These are phyloP conservation scores for Ips typographus DNA, from an alignment of 1,140 invertebrate genomes.

Conservation along the genomic window DNA sequence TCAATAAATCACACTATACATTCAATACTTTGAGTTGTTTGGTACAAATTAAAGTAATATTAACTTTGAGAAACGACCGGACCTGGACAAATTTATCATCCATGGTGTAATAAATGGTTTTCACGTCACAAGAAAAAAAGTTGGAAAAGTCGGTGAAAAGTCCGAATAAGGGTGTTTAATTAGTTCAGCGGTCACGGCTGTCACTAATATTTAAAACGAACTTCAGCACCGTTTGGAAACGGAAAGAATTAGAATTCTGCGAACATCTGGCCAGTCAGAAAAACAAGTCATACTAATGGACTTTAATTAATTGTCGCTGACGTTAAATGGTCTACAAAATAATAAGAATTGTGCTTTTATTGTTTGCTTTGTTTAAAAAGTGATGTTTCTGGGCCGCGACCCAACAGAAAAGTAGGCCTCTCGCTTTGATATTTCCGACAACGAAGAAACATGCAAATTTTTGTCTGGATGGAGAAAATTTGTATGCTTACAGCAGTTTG, in stretches of 20 bases:
- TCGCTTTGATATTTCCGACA: no score
- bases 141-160: no score
- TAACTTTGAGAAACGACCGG: no score
- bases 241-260: constrained; percentile 4
- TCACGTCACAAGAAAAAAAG: not conserved
- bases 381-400: no score
- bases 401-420: no score
- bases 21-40: no score
- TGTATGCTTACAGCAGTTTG: no score
- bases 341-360: not conserved
- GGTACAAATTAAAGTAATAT: no score
- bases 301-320: constrained; percentile 8
- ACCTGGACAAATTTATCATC: no score
- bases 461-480: no score
- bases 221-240: not conserved
- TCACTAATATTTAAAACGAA: not conserved
- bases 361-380: not conserved
- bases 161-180: not conserved
- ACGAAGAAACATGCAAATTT: no score
- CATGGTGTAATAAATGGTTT: not conserved
- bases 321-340: not conserved
- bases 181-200: not conserved
- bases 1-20: no score
- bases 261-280: constrained; percentile 1
- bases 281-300: constrained; percentile 9